A percentile compares a stretch with the other conserved stretches of the same genome.
phyloP scores from a whole-genome alignment of 2,888 invertebrate genomes.

The Diplolepis rosae region DNA sequence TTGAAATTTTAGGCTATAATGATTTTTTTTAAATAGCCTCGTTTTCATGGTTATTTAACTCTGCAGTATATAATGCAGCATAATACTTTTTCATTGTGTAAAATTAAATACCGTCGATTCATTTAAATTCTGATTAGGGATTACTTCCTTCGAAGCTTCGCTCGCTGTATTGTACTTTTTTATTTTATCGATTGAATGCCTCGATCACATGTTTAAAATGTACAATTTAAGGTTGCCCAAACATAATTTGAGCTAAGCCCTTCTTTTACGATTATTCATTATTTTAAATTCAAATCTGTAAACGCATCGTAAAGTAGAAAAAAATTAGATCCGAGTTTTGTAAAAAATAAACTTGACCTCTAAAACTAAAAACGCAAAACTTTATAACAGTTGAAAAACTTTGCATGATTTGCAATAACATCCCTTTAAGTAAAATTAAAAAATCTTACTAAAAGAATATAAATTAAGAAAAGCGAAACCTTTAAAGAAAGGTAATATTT shows the following conservation, averaged over 20 bases:
- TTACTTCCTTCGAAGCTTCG: slow-evolving; percentile 2
- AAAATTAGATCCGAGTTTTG: background rate
- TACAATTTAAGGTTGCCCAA: slow-evolving; percentile 25
- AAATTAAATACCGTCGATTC: slow-evolving; percentile 50
- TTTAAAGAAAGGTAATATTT: background rate
- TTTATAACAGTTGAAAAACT: background rate
- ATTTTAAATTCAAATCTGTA: background rate
- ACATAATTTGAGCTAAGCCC: slow-evolving; percentile 8
- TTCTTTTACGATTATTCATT: background rate
- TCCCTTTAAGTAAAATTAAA: background rate
- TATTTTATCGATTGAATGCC: slow-evolving; percentile 35
- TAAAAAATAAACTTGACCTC: background rate
- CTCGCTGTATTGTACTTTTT: slow-evolving; percentile 40
- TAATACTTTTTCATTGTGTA: slow-evolving; percentile 52
- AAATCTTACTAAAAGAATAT: background rate
- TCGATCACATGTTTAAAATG: slow-evolving; percentile 15
- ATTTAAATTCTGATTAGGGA: slow-evolving; percentile 40
- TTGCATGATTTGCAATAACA: background rate
- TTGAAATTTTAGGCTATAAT: slow-evolving; percentile 42
- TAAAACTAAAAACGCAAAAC: background rate
- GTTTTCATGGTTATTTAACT: slow-evolving; percentile 45
- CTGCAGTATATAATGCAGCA: slow-evolving; percentile 53
- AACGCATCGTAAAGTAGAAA: slow-evolving; percentile 17
- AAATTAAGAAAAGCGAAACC: background rate
- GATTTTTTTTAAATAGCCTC: slow-evolving; percentile 51